Evolutionary conservation across 2,113 vertebrate species (phyloP).

Genomic region (Ascaphus truei): DNA sequence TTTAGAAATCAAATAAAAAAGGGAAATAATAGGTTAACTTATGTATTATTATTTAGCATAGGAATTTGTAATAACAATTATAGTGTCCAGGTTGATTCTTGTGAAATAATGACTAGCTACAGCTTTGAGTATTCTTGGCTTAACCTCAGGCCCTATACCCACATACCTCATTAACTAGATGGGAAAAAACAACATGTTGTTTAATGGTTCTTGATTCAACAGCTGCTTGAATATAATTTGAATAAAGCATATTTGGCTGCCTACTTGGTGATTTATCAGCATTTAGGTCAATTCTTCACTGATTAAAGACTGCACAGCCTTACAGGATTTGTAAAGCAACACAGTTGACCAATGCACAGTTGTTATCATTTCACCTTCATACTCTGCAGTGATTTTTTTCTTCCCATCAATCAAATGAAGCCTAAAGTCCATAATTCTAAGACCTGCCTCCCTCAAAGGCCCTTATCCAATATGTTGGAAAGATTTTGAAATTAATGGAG

Average conservation of each 20-base stretch:
- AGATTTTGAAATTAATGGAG: too few species aligned
- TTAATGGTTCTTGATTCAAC: background rate
- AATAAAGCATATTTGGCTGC: background rate
- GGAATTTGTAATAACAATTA: constrained; percentile 31
- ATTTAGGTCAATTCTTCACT: too few species aligned
- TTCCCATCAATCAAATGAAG: too few species aligned
- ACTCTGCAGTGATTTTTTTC: too few species aligned
- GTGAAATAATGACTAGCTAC: background rate
- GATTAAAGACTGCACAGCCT: too few species aligned
- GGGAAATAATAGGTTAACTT: constrained; percentile 31
- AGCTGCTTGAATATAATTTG: background rate
- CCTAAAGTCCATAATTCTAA: too few species aligned
- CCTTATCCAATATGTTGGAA: too few species aligned
- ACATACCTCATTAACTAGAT: constrained; percentile 23
- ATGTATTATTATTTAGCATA: constrained; percentile 46
- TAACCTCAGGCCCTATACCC: constrained; percentile 8
- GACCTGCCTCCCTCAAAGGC: too few species aligned
- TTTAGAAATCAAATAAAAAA: constrained; percentile 32
- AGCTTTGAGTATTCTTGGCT: background rate
- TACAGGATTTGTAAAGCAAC: too few species aligned
- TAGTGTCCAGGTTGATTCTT: constrained; percentile 30
- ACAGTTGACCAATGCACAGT: too few species aligned
- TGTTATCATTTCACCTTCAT: too few species aligned
- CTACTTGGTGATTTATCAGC: too few species aligned
- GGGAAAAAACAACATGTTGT: constrained; percentile 13